Evolutionary conservation across 30 jellyfish, hydroid and myxozoan genomes (phyloP), one percentile per base, ranked within the genome.

Genomic region (Aurelia coerulea): DNA sequence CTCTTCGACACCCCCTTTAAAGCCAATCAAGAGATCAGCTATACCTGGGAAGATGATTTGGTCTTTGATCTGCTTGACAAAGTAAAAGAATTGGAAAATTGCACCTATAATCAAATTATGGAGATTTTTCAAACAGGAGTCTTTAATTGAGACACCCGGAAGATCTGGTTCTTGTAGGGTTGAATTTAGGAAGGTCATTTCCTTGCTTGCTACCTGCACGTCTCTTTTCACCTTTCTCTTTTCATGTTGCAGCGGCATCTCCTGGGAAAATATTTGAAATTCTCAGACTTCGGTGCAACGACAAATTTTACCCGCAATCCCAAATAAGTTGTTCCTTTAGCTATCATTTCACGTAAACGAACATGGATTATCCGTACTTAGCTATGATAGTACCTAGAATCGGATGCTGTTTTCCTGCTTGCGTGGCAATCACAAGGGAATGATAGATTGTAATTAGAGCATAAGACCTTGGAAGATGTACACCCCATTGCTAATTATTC

Each of bases 311-410:
- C 68, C 91, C 83, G 15, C 53, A 68, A 52, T 64, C 37, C 53
- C 74, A 64, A 19, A 35, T 39, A 54, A 54, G 53, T 68, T 46
- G 78, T 71, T 68, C 74, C 91, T 81, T 65, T 11, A 18, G 69
- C 58, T 51, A 81, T 69, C 73, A 66, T 46, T 66, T 67, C 76
- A 65, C 49, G 46, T 51, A 64, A 67, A 46, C n/a, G 80, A 59
- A 33, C 54, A 19, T 81, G 80, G 91, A 68, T 81, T 59, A 81
- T 68, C 91, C 78, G 91, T 53, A 18, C 84, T 81, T 66, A 81
- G 68, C 78, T 23, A 8, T 56, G 75, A 66, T 41, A 15, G 82
- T 53, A 51, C 76, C 37, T 37, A 29, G n/a, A 32, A 60, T 68
- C 84, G 91, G 84, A 80, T 68, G 63, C 58, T 54, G 14, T 50